Percentiles rank a stretch among this genome's conserved stretches.
Evolutionary conservation across 2,797 vertebrate species (phyloP).

Genomic region (Coccyzus lansbergi): DNA sequence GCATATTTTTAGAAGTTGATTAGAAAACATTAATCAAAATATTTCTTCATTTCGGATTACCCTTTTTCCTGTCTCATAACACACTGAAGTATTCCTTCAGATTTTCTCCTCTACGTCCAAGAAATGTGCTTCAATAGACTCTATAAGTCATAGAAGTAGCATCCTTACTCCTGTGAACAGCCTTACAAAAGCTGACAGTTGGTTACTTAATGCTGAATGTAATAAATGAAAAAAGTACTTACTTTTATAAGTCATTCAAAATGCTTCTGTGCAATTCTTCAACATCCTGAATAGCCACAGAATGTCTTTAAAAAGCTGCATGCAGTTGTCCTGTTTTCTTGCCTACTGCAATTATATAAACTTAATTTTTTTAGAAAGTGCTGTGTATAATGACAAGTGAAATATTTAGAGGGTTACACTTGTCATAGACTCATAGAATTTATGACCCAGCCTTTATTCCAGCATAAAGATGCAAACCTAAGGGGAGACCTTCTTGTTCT

Average conservation of each 20-base stretch:
- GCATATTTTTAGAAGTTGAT: not conserved
- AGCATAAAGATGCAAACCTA: not conserved
- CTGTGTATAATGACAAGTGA: not conserved
- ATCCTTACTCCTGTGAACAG: not conserved
- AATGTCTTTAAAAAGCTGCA: not conserved
- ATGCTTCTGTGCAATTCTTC: not conserved
- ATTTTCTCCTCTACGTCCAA: not conserved
- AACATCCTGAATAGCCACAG: not conserved
- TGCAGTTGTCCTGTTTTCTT: slow-evolving; percentile 19
- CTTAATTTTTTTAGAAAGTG: not conserved
- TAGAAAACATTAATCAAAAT: not conserved
- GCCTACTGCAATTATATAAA: not conserved
- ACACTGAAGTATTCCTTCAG: not conserved
- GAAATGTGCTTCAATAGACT: not conserved
- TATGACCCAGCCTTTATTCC: not conserved
- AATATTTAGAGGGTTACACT: not conserved
- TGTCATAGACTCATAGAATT: not conserved
- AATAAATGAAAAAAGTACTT: not conserved
- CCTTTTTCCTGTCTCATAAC: not conserved
- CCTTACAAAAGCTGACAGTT: not conserved
- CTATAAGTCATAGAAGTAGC: not conserved
- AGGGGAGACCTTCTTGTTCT: no score
- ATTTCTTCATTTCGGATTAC: not conserved
- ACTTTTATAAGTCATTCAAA: not conserved
- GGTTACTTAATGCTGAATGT: not conserved